phyloP scores from a whole-genome alignment of 2,113 vertebrate species.

The Leptodactylus fuscus region DNA sequence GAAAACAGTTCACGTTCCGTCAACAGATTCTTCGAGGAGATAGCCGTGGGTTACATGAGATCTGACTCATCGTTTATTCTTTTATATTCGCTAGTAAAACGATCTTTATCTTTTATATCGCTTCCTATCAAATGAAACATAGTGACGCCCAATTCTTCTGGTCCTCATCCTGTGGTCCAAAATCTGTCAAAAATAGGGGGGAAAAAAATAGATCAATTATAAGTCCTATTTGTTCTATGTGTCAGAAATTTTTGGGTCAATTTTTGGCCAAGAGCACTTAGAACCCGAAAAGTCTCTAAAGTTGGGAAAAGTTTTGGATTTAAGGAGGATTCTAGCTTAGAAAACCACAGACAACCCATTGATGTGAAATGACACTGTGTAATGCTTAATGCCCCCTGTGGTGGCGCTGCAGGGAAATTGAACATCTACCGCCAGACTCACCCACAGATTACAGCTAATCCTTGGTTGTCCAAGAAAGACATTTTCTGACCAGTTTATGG shows the following conservation, averaged over 20 bases:
- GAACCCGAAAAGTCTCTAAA: no score
- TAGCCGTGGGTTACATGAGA: background rate
- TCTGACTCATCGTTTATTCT: constrained; percentile 3
- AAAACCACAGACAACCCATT: background rate
- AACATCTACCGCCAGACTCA: background rate
- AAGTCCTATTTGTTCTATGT: no score
- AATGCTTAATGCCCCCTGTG: background rate
- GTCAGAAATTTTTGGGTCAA: no score
- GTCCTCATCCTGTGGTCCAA: no score
- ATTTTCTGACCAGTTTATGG: no score
- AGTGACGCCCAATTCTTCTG: background rate
- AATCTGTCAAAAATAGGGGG: background rate
- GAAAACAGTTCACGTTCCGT: background rate
- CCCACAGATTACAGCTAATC: no score
- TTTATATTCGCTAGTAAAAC: background rate
- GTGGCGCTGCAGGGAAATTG: background rate
- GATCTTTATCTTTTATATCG: background rate
- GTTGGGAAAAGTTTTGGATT: no score
- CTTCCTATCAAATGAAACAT: background rate
- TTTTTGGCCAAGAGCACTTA: no score
- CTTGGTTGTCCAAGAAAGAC: no score
- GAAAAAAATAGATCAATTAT: no score
- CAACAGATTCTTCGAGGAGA: background rate
- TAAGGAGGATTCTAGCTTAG: no score
- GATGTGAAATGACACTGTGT: background rate